Conservation (phyloP, 2,888 invertebrate species). For the Drosophila emarginata region DNA sequence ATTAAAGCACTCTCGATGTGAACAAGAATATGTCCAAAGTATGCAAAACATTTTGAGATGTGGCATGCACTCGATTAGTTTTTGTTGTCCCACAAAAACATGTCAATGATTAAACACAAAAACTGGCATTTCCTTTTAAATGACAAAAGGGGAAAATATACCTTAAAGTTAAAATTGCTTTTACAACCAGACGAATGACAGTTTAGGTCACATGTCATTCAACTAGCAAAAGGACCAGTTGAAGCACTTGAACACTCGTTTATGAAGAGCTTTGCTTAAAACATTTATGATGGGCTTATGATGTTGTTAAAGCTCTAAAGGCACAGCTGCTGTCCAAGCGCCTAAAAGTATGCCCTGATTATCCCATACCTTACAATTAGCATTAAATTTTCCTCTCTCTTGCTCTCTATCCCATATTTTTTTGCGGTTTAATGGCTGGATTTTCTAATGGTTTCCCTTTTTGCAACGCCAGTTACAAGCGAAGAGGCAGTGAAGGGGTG, state of each 20-base stretch:
- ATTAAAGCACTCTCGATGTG: constrained; percentile 11
- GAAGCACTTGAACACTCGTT: constrained; percentile 43
- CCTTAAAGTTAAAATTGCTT: constrained; percentile 47
- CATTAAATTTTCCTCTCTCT: constrained; percentile 32
- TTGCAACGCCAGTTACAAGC: not conserved
- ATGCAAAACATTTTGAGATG: constrained; percentile 29
- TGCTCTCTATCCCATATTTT: not conserved
- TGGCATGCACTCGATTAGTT: constrained; percentile 46
- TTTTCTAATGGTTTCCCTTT: constrained; percentile 44
- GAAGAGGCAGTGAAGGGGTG: not conserved
- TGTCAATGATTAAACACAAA: constrained; percentile 11
- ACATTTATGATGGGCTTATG: constrained; percentile 53
- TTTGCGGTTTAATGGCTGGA: constrained; percentile 3
- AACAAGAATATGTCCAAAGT: constrained; percentile 22
- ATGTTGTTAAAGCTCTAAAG: constrained; percentile 38
- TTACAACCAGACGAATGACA: constrained; percentile 52
- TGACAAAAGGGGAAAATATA: constrained; percentile 41
- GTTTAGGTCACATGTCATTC: constrained; percentile 63
- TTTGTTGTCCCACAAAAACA: constrained; percentile 37
- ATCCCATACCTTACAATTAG: constrained; percentile 49
- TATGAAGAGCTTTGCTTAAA: constrained; percentile 32
- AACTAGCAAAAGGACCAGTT: constrained; percentile 47
- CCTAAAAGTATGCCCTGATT: constrained; percentile 37
- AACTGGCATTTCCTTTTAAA: constrained; percentile 23
- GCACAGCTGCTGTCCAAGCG: constrained; percentile 24